phyloP scores from a whole-genome alignment of 2,113 vertebrate genomes.

The Okapia johnstoni region DNA sequence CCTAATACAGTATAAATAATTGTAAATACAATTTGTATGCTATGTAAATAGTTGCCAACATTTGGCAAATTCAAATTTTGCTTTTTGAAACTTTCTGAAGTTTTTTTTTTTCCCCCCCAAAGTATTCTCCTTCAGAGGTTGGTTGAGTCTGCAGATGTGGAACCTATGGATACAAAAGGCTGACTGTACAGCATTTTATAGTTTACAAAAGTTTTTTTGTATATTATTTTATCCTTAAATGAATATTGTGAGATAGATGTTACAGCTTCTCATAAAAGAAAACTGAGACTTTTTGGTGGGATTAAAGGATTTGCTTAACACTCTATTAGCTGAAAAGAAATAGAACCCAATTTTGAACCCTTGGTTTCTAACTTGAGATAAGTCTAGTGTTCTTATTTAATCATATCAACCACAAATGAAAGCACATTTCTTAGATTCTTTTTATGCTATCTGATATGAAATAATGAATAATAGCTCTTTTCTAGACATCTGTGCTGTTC shows the following conservation, averaged over 20 bases:
- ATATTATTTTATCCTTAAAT: slow-evolving; percentile 14
- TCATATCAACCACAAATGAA: neutral
- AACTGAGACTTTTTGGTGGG: neutral
- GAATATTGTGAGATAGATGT: neutral
- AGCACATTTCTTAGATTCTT: slow-evolving; percentile 25
- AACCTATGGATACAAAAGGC: neutral
- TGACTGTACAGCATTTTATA: neutral
- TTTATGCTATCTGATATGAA: neutral
- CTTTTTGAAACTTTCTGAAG: neutral
- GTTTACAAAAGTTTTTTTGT: neutral
- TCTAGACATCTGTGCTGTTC: neutral
- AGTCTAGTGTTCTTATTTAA: neutral
- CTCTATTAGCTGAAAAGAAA: neutral
- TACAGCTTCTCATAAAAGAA: neutral
- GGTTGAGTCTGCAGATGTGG: neutral
- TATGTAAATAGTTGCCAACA: neutral
- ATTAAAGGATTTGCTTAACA: neutral
- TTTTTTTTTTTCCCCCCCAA: neutral
- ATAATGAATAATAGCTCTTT: neutral
- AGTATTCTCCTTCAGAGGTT: neutral
- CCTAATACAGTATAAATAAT: neutral
- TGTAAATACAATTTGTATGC: neutral
- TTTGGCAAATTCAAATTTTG: neutral
- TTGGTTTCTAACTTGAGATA: neutral
- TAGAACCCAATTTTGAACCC: slow-evolving; percentile 5